Base-by-base conservation (phyloP, 2,888 invertebrate genomes). In the Marasmarcha lunaedactyla region DNA sequence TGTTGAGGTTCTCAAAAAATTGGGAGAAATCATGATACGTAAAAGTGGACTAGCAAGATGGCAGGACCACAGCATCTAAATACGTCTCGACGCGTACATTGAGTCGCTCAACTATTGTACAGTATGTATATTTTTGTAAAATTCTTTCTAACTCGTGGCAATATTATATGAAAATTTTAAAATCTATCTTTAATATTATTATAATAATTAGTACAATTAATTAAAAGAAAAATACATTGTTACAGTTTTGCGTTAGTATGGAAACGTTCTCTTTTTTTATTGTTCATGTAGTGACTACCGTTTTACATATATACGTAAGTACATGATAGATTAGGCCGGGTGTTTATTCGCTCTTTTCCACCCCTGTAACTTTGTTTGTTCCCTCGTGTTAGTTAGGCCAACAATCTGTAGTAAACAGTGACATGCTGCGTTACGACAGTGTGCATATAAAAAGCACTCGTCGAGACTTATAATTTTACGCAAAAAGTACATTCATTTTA, bases 61-160 rank as follows among this genome's bases (percentile, higher is more conserved):
- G 20, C 7, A 7, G 7, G 20, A 20, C 20, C 4, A 5, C 20
- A 20, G 20, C 20, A 20, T 20, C 20, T 20, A 5, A 5, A 5
- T 5, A 7, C 20, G 42, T 39, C 45, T 42, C 39, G 36, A 41
- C 41, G 35, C 36, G 35, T 15, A 20, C 20, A 33, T 60, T 58
- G 73, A 56, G 71, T 71, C 74, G 72, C 76, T 68, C 71, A 61
- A 70, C 74, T 72, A 69, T 64, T 78, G 81, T 79, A 79, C 76
- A 77, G 76, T 73, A 67, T 79, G 76, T 78, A 79, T 81, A 81
- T 81, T 81, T 79, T 79, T 81, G 76, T 81, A 79, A 71, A 77
- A 76, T 76, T 76, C 70, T 67, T 62, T 76, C 69, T 66, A 70
- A 71, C 71, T 73, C 66, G 68, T 72, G 78, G 81, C 79, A 79